A percentile compares a stretch with the other conserved stretches of the same genome.
Evolutionary conservation across 2,113 vertebrate species (phyloP).

Genomic region (Abramis brama): DNA sequence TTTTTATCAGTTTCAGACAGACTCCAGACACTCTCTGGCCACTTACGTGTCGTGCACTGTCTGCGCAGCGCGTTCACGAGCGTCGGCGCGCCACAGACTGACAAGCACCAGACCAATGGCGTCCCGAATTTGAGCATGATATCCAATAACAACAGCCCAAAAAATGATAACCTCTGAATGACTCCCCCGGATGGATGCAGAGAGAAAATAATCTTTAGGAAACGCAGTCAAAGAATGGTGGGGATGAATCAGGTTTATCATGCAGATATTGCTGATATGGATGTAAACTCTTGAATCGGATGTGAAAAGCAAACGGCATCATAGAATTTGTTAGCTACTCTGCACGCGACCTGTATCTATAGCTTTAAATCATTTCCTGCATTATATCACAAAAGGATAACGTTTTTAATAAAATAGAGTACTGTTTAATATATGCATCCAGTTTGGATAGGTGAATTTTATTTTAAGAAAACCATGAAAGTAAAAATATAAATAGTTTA

Average conservation of each 20-base stretch:
- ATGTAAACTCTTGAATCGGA: neutral
- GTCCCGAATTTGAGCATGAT: neutral
- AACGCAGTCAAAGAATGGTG: conserved; percentile 22
- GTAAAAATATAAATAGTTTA: neutral
- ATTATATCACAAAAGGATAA: neutral
- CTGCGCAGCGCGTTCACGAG: conserved; percentile 73
- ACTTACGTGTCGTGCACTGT: conserved; percentile 70
- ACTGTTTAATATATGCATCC: neutral
- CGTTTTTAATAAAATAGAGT: neutral
- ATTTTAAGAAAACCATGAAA: neutral
- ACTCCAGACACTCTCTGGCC: conserved; percentile 78
- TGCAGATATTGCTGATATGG: neutral
- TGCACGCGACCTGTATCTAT: neutral
- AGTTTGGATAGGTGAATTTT: neutral
- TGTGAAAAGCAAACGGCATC: neutral
- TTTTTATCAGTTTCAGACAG: conserved; percentile 79
- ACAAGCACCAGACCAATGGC: conserved; percentile 58
- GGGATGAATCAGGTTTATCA: neutral
- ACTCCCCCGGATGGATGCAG: conserved; percentile 63
- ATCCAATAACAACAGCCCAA: conserved; percentile 56
- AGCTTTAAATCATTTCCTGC: neutral
- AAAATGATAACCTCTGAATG: conserved; percentile 37
- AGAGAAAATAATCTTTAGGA: conserved; percentile 55
- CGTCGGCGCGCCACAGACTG: conserved; percentile 62
- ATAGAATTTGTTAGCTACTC: neutral